Percentiles rank a stretch among this genome's conserved stretches.
Evolutionary conservation across 2,797 vertebrate species (phyloP).

Genomic region (Manis pentadactyla): DNA sequence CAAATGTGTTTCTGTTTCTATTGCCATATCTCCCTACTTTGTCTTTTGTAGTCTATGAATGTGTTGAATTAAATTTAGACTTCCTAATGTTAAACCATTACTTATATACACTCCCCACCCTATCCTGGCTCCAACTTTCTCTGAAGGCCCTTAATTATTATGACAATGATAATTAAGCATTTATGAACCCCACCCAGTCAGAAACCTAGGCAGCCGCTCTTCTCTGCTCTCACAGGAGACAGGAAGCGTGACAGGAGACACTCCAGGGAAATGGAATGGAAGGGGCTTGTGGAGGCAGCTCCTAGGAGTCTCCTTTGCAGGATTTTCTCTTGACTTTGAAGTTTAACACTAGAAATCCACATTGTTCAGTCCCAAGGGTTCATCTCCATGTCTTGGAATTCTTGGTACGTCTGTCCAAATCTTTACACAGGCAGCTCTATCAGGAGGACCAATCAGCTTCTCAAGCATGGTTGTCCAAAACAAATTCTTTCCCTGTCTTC

Average conservation of each 20-base stretch:
- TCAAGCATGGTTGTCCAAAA: not conserved
- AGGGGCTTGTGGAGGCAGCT: not conserved
- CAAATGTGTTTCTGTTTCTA: not conserved
- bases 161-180: not conserved
- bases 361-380: not conserved
- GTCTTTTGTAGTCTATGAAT: not conserved
- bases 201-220: not conserved
- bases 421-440: not conserved
- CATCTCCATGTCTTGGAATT: not conserved
- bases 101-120: not conserved
- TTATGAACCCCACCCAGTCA: not conserved
- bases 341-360: not conserved
- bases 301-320: not conserved
- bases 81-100: not conserved
- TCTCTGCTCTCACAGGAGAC: not conserved
- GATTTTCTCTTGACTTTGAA: not conserved
- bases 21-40: not conserved
- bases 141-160: not conserved
- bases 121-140: not conserved
- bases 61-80: not conserved
- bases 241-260: too few species aligned
- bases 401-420: not conserved
- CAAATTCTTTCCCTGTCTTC: not conserved
- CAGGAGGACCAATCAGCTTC: not conserved
- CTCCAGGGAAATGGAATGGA: not conserved